These are phyloP conservation scores for Drosophila bocqueti DNA, from an alignment of 1,140 invertebrate species.

Conservation along the genomic window DNA sequence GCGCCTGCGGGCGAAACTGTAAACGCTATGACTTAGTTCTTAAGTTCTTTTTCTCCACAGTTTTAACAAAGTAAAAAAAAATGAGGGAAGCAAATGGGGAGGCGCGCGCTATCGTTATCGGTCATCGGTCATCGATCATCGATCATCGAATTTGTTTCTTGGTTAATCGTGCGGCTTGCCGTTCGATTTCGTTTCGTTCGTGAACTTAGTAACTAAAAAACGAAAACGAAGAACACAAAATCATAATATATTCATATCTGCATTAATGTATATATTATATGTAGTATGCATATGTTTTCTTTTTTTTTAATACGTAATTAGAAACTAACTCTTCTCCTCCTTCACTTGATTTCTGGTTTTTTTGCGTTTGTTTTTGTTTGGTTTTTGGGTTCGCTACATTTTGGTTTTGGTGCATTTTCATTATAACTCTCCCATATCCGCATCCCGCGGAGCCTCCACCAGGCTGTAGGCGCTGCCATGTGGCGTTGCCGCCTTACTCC, in stretches of 20 bases:
- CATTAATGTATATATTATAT: constrained; percentile 54
- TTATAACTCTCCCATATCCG: constrained; percentile 41
- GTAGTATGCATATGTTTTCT: constrained; percentile 57
- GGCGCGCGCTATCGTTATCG: constrained; percentile 17
- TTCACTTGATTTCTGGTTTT: constrained; percentile 59
- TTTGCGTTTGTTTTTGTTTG: constrained; percentile 50
- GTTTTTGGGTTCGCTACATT: constrained; percentile 59
- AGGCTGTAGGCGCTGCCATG: background rate
- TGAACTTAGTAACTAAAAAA: constrained; percentile 68
- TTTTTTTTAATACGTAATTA: constrained; percentile 65
- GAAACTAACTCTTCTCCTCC: constrained; percentile 75
- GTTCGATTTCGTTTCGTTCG: constrained; percentile 42
- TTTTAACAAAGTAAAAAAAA: constrained; percentile 41
- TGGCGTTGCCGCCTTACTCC: constrained; percentile 88
- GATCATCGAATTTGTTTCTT: background rate
- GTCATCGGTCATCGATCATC: constrained; percentile 3
- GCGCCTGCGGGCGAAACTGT: constrained; percentile 37
- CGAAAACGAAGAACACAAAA: constrained; percentile 63
- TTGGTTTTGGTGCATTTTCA: constrained; percentile 70
- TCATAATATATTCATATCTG: constrained; percentile 48
- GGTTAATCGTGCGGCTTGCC: constrained; percentile 29
- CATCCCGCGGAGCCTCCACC: constrained; percentile 11
- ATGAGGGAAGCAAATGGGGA: constrained; percentile 8
- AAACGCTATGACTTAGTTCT: constrained; percentile 80
- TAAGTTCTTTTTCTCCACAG: constrained; percentile 53